phyloP scores from a whole-genome alignment of 1,140 invertebrate genomes.

The Parapsyche elsis region DNA sequence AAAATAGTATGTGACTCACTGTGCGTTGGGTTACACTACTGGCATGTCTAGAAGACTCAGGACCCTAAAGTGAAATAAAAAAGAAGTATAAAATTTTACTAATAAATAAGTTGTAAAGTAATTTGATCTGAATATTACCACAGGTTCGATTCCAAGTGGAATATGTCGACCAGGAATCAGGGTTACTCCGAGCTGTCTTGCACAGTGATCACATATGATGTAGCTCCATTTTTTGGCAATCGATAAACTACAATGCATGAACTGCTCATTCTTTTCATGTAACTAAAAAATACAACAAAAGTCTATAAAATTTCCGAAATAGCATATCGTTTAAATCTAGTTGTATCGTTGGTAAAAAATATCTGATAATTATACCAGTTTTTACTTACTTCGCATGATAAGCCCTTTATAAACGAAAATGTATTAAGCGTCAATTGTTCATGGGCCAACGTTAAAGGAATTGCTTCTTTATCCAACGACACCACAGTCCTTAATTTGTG shows the following conservation, averaged over 20 bases:
- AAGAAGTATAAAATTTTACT: background rate
- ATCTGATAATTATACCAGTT: background rate
- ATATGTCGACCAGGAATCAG: conserved; percentile 36
- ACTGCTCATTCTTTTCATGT: conserved; percentile 40
- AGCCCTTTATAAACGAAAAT: background rate
- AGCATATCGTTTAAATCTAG: no score
- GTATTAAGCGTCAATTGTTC: background rate
- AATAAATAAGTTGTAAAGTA: background rate
- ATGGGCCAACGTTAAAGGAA: background rate
- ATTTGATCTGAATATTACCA: background rate
- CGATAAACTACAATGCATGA: conserved; percentile 32
- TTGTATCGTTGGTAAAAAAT: no score
- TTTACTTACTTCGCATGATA: conserved; percentile 8
- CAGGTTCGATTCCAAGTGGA: background rate
- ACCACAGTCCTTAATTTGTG: background rate
- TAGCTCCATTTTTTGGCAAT: conserved; percentile 8
- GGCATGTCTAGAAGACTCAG: no score
- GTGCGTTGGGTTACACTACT: no score
- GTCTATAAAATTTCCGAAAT: no score
- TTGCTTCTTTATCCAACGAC: background rate
- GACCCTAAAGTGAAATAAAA: background rate
- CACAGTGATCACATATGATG: conserved; percentile 41
- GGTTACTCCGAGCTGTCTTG: background rate
- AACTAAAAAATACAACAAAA: conserved; percentile 29
- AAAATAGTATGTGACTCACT: no score